Evolutionary conservation across 2,797 vertebrate species (phyloP).

Genomic region (Macrochelys suwanniensis): DNA sequence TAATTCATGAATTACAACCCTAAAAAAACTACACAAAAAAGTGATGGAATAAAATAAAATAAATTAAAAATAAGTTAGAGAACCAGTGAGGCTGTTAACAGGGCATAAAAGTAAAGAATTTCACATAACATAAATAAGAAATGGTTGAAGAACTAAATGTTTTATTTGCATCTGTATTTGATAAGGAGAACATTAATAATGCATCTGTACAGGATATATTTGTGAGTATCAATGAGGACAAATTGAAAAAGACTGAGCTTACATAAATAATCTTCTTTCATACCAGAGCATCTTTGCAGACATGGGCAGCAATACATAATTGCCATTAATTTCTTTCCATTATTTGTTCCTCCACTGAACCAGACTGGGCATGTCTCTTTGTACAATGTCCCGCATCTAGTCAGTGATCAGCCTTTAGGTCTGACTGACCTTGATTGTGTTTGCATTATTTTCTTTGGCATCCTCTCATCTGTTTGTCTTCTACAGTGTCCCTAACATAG

Average conservation of each 20-base stretch:
- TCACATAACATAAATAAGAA: background rate
- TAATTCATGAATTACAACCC: background rate
- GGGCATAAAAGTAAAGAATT: background rate
- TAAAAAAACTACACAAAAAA: background rate
- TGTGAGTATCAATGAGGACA: background rate
- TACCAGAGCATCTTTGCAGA: background rate
- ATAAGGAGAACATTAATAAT: background rate
- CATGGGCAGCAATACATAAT: background rate
- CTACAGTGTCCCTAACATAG: background rate
- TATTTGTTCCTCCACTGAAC: background rate
- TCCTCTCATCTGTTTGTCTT: background rate
- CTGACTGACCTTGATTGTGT: background rate
- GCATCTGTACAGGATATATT: background rate
- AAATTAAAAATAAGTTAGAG: background rate
- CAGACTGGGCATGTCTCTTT: background rate
- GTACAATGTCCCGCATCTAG: background rate
- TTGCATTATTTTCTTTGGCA: background rate
- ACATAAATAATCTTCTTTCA: background rate
- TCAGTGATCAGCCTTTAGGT: background rate
- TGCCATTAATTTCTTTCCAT: background rate
- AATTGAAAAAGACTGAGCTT: background rate
- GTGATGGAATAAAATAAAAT: fast-evolving
- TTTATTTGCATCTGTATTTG: background rate
- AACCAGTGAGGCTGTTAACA: fast-evolving
- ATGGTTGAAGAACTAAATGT: background rate